These are phyloP conservation scores for Melanotaenia duboulayi DNA, from an alignment of 2,113 vertebrate species.

Conservation along the genomic window DNA sequence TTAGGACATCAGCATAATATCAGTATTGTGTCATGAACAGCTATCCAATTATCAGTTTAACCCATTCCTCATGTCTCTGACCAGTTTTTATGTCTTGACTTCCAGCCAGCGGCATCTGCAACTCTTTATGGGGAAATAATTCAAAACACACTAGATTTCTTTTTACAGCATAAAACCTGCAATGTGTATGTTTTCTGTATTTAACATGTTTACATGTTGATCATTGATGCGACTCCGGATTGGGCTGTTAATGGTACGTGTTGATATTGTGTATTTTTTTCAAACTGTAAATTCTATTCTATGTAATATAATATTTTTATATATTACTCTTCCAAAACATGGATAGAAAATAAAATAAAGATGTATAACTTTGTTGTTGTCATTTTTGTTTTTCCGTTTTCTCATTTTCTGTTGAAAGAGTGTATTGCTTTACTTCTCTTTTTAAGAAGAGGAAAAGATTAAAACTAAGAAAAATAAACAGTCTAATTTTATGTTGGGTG, in stretches of 20 bases:
- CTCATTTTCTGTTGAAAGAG: constrained; percentile 66
- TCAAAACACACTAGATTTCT: background rate
- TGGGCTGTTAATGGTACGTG: constrained; percentile 60
- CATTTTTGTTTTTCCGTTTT: constrained; percentile 20
- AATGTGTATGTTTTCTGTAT: background rate
- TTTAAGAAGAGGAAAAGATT: constrained; percentile 59
- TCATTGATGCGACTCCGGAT: constrained; percentile 35
- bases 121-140: background rate
- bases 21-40: too few species aligned
- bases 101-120: background rate
- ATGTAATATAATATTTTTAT: constrained; percentile 98
- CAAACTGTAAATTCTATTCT: constrained; percentile 93
- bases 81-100: background rate
- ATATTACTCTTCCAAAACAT: constrained; percentile 78
- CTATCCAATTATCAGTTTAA: too few species aligned
- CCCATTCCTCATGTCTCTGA: too few species aligned
- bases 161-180: background rate
- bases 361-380: constrained; percentile 60
- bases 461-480: constrained; percentile 60
- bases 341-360: constrained; percentile 81
- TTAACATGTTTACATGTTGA: constrained; percentile 11
- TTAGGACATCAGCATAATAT: too few species aligned
- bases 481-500: constrained; percentile 51
- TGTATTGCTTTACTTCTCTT: constrained; percentile 68
- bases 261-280: constrained; percentile 88